phyloP scores from a whole-genome alignment of 2,113 vertebrate species.

The Callipepla squamata region DNA sequence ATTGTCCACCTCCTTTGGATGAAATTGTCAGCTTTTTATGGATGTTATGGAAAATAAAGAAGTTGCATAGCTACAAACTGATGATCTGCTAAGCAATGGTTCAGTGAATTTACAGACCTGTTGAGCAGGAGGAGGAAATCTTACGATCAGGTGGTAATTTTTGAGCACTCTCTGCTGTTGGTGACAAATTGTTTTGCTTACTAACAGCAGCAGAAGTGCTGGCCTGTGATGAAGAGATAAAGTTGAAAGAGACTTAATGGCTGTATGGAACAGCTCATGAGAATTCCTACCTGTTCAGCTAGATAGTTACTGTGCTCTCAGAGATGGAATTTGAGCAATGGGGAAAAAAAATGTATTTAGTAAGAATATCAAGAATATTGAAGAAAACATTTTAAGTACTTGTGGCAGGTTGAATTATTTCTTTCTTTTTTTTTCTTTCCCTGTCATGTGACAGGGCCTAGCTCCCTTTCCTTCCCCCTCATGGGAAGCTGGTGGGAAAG shows the following conservation, averaged over 20 bases:
- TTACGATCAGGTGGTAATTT: not conserved
- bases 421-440: no score
- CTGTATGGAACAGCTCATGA: not conserved
- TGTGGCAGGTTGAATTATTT: no score
- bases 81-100: not conserved
- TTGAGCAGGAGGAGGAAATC: not conserved
- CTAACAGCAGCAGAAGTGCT: not conserved
- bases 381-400: not conserved
- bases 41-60: not conserved
- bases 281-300: not conserved
- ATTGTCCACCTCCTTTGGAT: not conserved
- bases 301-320: not conserved
- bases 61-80: not conserved
- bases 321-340: not conserved
- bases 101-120: not conserved
- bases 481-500: no score
- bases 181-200: not conserved
- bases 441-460: no score
- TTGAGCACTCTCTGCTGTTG: not conserved
- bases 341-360: not conserved
- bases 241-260: not conserved
- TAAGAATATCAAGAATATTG: not conserved
- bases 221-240: not conserved
- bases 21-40: not conserved
- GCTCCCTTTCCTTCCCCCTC: no score